Evolutionary conservation across 2,888 invertebrate species (phyloP), one percentile per base, ranked within the genome.

Genomic region (Physocephala rufipes): DNA sequence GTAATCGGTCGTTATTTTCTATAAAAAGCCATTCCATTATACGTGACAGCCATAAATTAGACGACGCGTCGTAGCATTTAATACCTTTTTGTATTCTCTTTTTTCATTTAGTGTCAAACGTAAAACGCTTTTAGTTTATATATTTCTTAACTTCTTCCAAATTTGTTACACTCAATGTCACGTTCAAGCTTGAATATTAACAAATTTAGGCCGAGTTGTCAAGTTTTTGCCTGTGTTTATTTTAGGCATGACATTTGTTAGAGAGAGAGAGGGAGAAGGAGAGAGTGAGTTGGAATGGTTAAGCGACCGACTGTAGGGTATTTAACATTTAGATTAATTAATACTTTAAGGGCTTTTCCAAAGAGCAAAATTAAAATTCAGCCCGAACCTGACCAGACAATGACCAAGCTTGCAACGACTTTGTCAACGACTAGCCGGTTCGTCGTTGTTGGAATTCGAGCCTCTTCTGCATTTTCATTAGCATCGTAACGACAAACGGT

Each of bases 91-190:
- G 53, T 53, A 21, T 53, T 36, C 21, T 49, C 49, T 49, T 16
- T 4, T n/a, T n/a, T n/a, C n/a, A n/a, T n/a, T 49, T 49, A 19
- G 49, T 49, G 13, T 36, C 9, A 36, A 36, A 36, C 36, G 9
- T 36, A 7, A 36, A 36, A 36, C 9, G 9, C 5, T 36, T 36
- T 36, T 36, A n/a, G 36, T 36, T 36, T 9, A 7, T 36, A 7
- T 36, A 9, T 36, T 36, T 36, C 36, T 36, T 36, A 7, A 2
- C 21, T 9, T 51, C 21, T 24, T n/a, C 21, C 21, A 21, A 53
- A 21, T 24, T 53, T 64, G 47, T 64, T 2, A 36, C 19, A 47
- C 47, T 59, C 65, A 65, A 70, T 70, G 65, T 65, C 70, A 65
- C 5, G 70, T 59, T 26, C 70, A 59, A 36, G 59, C 67, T 49